Evolutionary conservation across 2,113 vertebrate species (phyloP).

Genomic region (Neodontobutis hainanensis): DNA sequence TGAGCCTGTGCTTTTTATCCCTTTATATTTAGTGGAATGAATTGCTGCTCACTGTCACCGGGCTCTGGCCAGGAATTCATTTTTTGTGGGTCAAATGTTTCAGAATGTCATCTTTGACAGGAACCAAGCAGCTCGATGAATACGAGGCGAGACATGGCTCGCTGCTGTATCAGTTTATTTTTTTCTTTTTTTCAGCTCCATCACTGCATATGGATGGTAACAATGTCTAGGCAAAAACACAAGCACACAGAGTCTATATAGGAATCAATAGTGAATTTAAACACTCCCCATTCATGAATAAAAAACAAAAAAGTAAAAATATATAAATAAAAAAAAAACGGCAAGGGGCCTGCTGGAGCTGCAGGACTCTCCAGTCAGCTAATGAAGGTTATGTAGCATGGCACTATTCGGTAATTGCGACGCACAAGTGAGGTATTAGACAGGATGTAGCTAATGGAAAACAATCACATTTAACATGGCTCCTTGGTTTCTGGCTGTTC

Average conservation of each 20-base stretch:
- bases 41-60: constrained; percentile 74
- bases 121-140: constrained; percentile 78
- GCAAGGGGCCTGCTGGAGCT: constrained; percentile 49
- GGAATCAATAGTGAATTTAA: constrained; percentile 80
- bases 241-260: constrained; percentile 52
- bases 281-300: constrained; percentile 70
- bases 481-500: constrained; percentile 86
- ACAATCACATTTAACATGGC: constrained; percentile 95
- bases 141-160: constrained; percentile 70
- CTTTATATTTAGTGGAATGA: constrained; percentile 77
- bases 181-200: constrained; percentile 54
- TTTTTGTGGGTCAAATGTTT: constrained; percentile 81
- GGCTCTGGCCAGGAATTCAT: constrained; percentile 75
- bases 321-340: constrained; percentile 62
- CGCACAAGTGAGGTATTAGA: constrained; percentile 86
- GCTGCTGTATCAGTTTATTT: constrained; percentile 35
- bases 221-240: constrained; percentile 38
- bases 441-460: constrained; percentile 93
- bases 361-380: constrained; percentile 72
- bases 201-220: constrained; percentile 65
- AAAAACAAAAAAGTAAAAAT: constrained; percentile 46
- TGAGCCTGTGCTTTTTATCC: constrained; percentile 75
- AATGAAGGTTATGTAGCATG: constrained; percentile 81
- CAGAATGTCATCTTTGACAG: constrained; percentile 81
- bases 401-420: constrained; percentile 83